These are phyloP conservation scores for Fragum sueziense DNA, from an alignment of 2,888 invertebrate genomes.

Conservation along the genomic window DNA sequence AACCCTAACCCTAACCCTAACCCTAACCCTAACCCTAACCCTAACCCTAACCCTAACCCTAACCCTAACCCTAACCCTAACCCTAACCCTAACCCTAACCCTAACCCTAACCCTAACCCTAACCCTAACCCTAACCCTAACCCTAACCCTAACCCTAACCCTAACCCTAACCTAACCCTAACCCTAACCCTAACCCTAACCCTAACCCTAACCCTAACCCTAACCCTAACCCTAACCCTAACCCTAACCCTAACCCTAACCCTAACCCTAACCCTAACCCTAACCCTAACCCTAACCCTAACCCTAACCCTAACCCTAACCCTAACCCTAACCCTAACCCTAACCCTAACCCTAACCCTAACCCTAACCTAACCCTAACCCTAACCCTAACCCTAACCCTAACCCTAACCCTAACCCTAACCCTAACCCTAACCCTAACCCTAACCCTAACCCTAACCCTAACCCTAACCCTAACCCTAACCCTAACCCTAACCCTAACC, in stretches of 20 bases:
- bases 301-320: slow-evolving; percentile 64
- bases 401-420: slow-evolving; percentile 51
- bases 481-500: slow-evolving; percentile 59
- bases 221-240: slow-evolving; percentile 31
- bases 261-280: slow-evolving; percentile 56
- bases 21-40: slow-evolving; percentile 63
- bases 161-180: slow-evolving; percentile 4
- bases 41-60: slow-evolving; percentile 60
- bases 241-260: slow-evolving; percentile 52
- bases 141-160: slow-evolving; percentile 26
- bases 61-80: slow-evolving; percentile 60
- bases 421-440: slow-evolving; percentile 56
- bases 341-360: slow-evolving; percentile 46
- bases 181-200: background rate
- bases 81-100: background rate
- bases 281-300: slow-evolving; percentile 60
- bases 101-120: slow-evolving; percentile 43
- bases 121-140: slow-evolving; percentile 62
- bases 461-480: slow-evolving; percentile 61
- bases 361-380: slow-evolving; percentile 50
- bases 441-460: slow-evolving; percentile 57
- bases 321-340: slow-evolving; percentile 61
- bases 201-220: slow-evolving; percentile 21
- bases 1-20: slow-evolving; percentile 63
- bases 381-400: slow-evolving; percentile 55